Evolutionary conservation across 2,113 vertebrate genomes (phyloP).

Genomic region (Neotoma lepida): DNA sequence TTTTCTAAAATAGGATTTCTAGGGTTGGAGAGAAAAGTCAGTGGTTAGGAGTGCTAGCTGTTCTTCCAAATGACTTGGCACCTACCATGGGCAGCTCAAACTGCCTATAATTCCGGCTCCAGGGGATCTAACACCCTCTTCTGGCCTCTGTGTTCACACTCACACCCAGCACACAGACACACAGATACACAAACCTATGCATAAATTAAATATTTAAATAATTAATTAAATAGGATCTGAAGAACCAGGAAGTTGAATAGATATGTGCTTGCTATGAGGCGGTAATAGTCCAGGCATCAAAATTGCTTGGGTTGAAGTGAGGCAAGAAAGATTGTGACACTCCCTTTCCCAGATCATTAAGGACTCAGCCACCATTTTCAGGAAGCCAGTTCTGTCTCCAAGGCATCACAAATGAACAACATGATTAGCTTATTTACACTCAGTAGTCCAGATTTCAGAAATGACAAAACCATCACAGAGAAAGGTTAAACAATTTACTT

Average conservation of each 20-base stretch:
- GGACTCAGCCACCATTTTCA: constrained; percentile 8
- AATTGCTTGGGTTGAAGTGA: constrained; percentile 37
- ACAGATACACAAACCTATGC: background rate
- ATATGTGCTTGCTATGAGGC: constrained; percentile 2
- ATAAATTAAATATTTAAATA: background rate
- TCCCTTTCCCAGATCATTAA: constrained; percentile 46
- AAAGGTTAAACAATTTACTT: constrained; percentile 10
- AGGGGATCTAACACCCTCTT: background rate
- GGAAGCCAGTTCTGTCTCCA: background rate
- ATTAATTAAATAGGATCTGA: background rate
- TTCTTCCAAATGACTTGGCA: background rate
- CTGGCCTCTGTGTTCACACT: background rate
- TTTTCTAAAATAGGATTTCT: constrained; percentile 26
- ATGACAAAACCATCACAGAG: background rate
- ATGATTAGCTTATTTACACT: constrained; percentile 6
- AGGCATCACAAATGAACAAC: background rate
- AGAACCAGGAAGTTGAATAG: background rate
- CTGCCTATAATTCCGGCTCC: background rate
- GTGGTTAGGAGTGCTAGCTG: background rate
- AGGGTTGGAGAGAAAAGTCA: background rate
- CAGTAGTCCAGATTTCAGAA: background rate
- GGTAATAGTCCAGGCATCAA: constrained; percentile 24
- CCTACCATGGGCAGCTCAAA: background rate
- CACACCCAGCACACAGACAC: background rate
- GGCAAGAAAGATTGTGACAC: background rate